These are phyloP conservation scores for Ericerus pela DNA, from an alignment of 1,140 invertebrate genomes.

Conservation along the genomic window DNA sequence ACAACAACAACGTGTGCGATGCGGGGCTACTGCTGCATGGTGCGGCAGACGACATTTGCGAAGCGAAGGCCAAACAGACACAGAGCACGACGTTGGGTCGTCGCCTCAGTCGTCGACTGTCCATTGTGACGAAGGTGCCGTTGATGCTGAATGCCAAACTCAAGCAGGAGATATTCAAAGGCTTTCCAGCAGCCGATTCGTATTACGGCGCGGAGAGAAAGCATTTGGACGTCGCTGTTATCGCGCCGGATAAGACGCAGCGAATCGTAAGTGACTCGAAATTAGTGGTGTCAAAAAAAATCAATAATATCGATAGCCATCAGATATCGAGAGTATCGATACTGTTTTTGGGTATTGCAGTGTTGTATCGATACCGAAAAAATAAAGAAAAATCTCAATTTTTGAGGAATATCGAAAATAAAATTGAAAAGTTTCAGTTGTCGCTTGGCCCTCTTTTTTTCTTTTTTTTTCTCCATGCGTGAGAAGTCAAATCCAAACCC, in stretches of 20 bases:
- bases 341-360: too few relatives aligned
- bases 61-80: conserved; percentile 20
- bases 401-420: too few relatives aligned
- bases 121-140: conserved; percentile 35
- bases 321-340: too few relatives aligned
- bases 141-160: conserved; percentile 29
- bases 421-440: too few relatives aligned
- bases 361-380: too few relatives aligned
- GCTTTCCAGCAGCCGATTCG: conserved; percentile 16
- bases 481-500: too few relatives aligned
- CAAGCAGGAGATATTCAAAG: conserved; percentile 26
- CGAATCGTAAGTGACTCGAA: conserved; percentile 33
- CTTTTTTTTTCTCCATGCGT: too few relatives aligned
- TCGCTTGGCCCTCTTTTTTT: too few relatives aligned
- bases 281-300: not conserved
- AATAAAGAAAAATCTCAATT: too few relatives aligned
- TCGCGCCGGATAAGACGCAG: conserved; percentile 37
- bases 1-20: too few relatives aligned
- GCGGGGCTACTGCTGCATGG: too few relatives aligned
- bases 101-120: conserved; percentile 35
- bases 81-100: conserved; percentile 32
- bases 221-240: conserved; percentile 34
- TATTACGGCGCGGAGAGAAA: conserved; percentile 26
- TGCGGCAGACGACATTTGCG: too few relatives aligned
- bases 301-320: not conserved